A percentile compares a stretch with the other conserved stretches of the same genome.
phyloP scores from a whole-genome alignment of 2,797 vertebrate genomes.

The Anabacerthia variegaticeps region DNA sequence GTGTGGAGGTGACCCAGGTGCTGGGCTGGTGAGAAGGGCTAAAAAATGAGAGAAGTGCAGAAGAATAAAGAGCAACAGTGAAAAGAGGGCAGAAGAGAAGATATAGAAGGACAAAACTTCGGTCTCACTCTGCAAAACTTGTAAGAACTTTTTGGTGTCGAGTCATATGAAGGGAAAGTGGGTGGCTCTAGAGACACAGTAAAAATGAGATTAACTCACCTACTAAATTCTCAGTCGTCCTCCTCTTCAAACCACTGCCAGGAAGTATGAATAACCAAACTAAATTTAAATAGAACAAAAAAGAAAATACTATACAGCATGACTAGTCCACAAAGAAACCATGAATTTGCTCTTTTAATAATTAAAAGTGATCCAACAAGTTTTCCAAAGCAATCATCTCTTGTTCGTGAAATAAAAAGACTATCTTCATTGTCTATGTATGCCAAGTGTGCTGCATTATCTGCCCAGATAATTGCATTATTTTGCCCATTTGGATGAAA shows the following conservation, averaged over 20 bases:
- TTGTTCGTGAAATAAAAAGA: not conserved
- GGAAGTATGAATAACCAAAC: constrained; percentile 35
- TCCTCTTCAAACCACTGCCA: constrained; percentile 23
- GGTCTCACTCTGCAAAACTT: not conserved
- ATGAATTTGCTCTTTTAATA: constrained; percentile 39
- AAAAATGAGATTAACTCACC: constrained; percentile 50
- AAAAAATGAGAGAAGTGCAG: not conserved
- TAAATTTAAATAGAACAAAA: constrained; percentile 49
- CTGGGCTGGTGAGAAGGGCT: not conserved
- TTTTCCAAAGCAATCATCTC: not conserved
- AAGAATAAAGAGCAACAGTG: not conserved
- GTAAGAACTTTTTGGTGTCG: not conserved
- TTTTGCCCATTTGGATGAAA: constrained; percentile 27
- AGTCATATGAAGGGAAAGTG: constrained; percentile 43
- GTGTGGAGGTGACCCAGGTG: rapidly evolving
- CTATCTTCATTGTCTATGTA: not conserved
- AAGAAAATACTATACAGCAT: constrained; percentile 12
- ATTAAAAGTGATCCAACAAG: not conserved
- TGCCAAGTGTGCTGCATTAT: not conserved
- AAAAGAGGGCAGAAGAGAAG: not conserved
- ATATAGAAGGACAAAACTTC: not conserved
- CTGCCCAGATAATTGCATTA: constrained; percentile 26
- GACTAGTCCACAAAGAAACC: not conserved
- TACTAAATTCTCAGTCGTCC: constrained; percentile 23
- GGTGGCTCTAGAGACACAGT: constrained; percentile 36